Conservation (phyloP, 64 coral and sea anemone genomes). For the Platygyra sinensis region DNA sequence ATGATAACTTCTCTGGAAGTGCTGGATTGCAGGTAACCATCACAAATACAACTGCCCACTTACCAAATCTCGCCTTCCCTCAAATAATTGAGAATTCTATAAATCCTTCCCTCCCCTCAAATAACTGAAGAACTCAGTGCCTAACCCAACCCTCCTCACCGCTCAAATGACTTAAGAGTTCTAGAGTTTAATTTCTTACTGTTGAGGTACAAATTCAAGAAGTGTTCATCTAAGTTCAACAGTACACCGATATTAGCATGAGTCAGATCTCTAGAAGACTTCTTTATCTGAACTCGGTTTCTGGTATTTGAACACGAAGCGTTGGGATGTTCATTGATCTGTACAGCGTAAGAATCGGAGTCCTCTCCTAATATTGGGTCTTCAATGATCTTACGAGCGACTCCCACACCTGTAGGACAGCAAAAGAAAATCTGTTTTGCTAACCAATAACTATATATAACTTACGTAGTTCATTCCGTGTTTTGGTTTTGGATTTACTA, state of each 20-base stretch:
- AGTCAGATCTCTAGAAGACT: constrained; percentile 53
- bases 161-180: too few relatives aligned
- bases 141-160: too few relatives aligned
- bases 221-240: constrained; percentile 78
- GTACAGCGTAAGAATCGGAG: constrained; percentile 76
- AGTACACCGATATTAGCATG: constrained; percentile 80
- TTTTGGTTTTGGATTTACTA: too few relatives aligned
- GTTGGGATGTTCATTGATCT: constrained; percentile 81
- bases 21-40: too few relatives aligned
- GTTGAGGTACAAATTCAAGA: constrained; percentile 83
- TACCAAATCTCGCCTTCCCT: too few relatives aligned
- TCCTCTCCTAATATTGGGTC: constrained; percentile 91
- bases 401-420: constrained; percentile 56
- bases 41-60: too few relatives aligned
- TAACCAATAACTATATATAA: too few relatives aligned
- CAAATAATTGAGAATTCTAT: too few relatives aligned
- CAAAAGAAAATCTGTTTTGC: neutral
- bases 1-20: too few relatives aligned
- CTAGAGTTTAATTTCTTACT: constrained; percentile 51
- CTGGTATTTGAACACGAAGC: constrained; percentile 79
- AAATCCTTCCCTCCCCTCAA: too few relatives aligned
- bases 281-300: constrained; percentile 84
- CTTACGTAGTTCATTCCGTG: too few relatives aligned
- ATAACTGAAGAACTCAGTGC: too few relatives aligned
- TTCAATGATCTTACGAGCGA: constrained; percentile 66